phyloP scores from a whole-genome alignment of 1,140 invertebrate species.

The Trichomalopsis sarcophagae region DNA sequence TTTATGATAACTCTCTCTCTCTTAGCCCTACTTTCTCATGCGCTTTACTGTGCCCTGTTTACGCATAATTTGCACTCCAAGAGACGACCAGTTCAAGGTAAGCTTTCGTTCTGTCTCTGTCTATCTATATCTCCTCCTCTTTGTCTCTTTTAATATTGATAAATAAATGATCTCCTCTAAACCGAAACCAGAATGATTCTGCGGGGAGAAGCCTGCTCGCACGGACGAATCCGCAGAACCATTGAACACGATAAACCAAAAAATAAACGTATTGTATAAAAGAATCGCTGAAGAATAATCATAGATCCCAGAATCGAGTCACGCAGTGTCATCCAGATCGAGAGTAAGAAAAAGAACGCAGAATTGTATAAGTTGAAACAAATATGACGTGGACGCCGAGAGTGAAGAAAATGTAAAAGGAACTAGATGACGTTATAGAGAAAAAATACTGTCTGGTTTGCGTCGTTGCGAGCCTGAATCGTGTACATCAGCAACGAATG shows the following conservation, averaged over 20 bases:
- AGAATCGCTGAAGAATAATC: neutral
- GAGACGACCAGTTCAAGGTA: conserved; percentile 20
- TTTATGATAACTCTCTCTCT: conserved; percentile 31
- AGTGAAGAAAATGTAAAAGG: neutral
- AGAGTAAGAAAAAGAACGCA: neutral
- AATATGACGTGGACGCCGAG: neutral
- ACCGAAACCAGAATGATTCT: neutral
- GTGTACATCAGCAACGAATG: neutral
- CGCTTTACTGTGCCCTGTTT: conserved; percentile 12
- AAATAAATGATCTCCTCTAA: neutral
- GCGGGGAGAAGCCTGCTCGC: too few species aligned
- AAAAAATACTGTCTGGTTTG: conserved; percentile 50
- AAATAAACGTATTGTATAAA: neutral
- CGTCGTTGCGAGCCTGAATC: conserved; percentile 17
- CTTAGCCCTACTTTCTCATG: neutral
- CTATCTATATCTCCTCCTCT: neutral
- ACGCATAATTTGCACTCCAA: neutral
- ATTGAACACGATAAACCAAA: neutral
- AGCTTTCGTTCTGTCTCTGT: conserved; percentile 1
- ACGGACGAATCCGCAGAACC: neutral
- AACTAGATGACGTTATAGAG: neutral
- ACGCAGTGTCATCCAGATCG: neutral
- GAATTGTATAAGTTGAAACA: neutral
- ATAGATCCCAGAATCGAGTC: conserved; percentile 28
- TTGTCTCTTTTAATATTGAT: neutral